Evolutionary conservation across 1,140 invertebrate species (phyloP).

Genomic region (Brachionus sp.): DNA sequence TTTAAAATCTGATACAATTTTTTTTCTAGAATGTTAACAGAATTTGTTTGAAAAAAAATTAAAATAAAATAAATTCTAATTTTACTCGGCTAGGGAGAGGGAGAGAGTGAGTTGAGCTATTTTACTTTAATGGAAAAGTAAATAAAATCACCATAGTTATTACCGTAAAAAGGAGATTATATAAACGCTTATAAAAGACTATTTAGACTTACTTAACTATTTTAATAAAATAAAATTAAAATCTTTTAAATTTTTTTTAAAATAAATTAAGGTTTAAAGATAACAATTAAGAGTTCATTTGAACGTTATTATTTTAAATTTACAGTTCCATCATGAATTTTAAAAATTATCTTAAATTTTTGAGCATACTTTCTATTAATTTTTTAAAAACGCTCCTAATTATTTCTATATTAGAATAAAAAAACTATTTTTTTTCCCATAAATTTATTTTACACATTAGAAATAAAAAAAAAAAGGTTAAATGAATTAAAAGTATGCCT

Average conservation of each 20-base stretch:
- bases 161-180: not conserved
- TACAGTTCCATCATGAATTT: too few species aligned
- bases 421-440: not conserved
- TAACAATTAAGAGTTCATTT: too few species aligned
- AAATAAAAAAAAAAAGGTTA: not conserved
- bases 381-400: not conserved
- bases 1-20: too few species aligned
- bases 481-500: not conserved
- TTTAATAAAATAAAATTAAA: too few species aligned
- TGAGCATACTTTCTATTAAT: too few species aligned
- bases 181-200: not conserved
- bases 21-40: too few species aligned
- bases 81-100: not conserved
- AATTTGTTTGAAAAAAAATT: not conserved
- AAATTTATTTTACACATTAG: not conserved
- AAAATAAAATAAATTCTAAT: not conserved
- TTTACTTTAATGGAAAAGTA: not conserved
- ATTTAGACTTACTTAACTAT: not conserved
- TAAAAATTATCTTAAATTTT: too few species aligned
- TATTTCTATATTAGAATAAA: not conserved
- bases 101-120: not conserved
- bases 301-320: too few species aligned
- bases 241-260: too few species aligned
- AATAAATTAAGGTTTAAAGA: too few species aligned
- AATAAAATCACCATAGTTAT: constrained; percentile 5